Evolutionary conservation across 2,797 vertebrate genomes (phyloP), one percentile per base, ranked within the genome.

Genomic region (Zalophus californianus): DNA sequence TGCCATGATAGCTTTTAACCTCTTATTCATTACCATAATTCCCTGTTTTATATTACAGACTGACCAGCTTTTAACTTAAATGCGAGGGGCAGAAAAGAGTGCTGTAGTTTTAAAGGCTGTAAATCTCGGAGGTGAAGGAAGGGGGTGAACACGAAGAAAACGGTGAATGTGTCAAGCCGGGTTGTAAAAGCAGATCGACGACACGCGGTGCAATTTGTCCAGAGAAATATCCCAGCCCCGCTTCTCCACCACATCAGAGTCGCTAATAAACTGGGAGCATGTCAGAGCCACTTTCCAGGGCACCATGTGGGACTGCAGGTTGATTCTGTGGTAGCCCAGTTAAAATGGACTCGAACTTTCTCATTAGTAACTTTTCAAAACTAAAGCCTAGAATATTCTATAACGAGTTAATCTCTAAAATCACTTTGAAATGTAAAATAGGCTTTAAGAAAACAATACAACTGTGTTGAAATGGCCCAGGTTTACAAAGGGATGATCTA

Each of bases 11-110:
- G 91, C 95, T 82, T 80, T 97, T 98, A 97, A 93, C 85, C 94
- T 98, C 75, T 96, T 92, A 86, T 60, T 93, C 96, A 92, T 90
- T 94, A 94, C 56, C 77, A 94, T 44, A 66, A 96, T 96, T 98
- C 83, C 92, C 41, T 84, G 97, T 90, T 98, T 98, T 97, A 98
- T 91, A 97, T 97, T 97, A 94, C 84, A 97, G 97, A 56, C 44
- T 78, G 93, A 93, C 86, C 62, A 80, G 94, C 41, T 97, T 88
- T 97, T 96, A 96, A 96, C 94, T 84, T 86, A 97, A 97, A 98
- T 93, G 97, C 90, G 95, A 90, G 87, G 94, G 97, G 89, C 87
- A 96, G 87, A 62, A 92, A 94, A 98, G 90, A 97, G 94, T 15
- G 87, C 75, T 38, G 5, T 48, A 85, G 95, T 96, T 96, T 98